Evolutionary conservation across 2,113 vertebrate genomes (phyloP).

Genomic region (Cavia porcellus): DNA sequence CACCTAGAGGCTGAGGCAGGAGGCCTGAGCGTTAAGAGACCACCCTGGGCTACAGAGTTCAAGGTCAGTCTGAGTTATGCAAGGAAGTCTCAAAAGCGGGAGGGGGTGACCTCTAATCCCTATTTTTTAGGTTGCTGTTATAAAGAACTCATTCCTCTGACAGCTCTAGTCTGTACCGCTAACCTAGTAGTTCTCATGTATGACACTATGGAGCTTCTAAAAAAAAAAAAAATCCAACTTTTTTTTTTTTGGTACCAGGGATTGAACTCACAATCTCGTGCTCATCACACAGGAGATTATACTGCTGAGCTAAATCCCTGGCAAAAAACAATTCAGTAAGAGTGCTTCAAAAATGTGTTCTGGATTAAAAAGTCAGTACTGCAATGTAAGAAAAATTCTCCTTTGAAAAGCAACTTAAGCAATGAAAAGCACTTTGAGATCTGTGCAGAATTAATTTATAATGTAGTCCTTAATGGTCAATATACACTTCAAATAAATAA

Average conservation of each 20-base stretch:
- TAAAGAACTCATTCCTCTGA: not conserved
- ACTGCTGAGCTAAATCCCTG: no score
- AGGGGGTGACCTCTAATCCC: not conserved
- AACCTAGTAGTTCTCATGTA: conserved; percentile 28
- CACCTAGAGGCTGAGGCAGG: not conserved
- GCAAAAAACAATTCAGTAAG: conserved; percentile 12
- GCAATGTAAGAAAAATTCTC: conserved; percentile 10
- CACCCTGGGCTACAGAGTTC: not conserved
- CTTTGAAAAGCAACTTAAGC: conserved; percentile 60
- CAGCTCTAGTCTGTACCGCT: not conserved
- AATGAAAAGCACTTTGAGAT: conserved; percentile 31
- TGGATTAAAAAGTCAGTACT: conserved; percentile 22
- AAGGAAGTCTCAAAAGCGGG: not conserved
- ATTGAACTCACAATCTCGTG: no score
- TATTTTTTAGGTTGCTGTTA: not conserved
- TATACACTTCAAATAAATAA: conserved; percentile 59
- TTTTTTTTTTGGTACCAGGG: no score
- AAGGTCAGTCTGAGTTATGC: not conserved
- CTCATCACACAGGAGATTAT: no score
- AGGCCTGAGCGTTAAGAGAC: not conserved
- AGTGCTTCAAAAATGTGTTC: conserved; percentile 42
- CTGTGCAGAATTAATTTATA: not conserved
- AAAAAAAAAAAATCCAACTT: no score
- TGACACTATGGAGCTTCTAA: not conserved
- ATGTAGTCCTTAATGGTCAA: not conserved